Percentiles rank a stretch among this genome's conserved stretches.
Conservation (phyloP, 2,113 vertebrate species). For the Emberiza fucata region DNA sequence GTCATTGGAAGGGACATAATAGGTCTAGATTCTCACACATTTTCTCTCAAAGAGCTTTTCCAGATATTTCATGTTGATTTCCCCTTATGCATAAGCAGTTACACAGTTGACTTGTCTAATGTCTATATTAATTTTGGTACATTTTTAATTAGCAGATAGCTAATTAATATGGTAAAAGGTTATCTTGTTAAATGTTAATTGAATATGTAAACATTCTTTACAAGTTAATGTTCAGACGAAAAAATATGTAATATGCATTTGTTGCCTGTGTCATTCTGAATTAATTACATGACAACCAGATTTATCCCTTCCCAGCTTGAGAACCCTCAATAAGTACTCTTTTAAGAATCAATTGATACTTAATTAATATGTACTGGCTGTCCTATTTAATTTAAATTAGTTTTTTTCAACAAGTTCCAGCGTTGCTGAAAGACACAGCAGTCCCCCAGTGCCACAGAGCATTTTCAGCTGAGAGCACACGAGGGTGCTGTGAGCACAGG, state of each 20-base stretch:
- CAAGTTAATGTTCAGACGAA: slow-evolving; percentile 63
- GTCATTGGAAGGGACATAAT: background rate
- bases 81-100: background rate
- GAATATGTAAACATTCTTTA: slow-evolving; percentile 70
- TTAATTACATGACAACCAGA: slow-evolving; percentile 66
- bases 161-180: slow-evolving; percentile 63
- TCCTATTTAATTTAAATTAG: slow-evolving; percentile 67
- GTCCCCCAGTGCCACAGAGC: background rate
- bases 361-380: slow-evolving; percentile 71
- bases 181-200: slow-evolving; percentile 71
- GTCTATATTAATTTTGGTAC: slow-evolving; percentile 57
- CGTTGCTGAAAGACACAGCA: background rate
- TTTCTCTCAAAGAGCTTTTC: background rate
- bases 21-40: background rate
- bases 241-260: slow-evolving; percentile 47
- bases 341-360: slow-evolving; percentile 73
- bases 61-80: background rate
- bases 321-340: slow-evolving; percentile 67
- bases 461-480: slow-evolving; percentile 21
- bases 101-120: slow-evolving; percentile 10
- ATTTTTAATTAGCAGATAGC: slow-evolving; percentile 62
- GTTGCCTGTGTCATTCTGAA: slow-evolving; percentile 60
- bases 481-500: slow-evolving; percentile 67
- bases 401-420: slow-evolving; percentile 45
- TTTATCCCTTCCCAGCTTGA: slow-evolving; percentile 65